Base-by-base conservation (phyloP, 2,888 invertebrate genomes). In the Amphipoea oculea region DNA sequence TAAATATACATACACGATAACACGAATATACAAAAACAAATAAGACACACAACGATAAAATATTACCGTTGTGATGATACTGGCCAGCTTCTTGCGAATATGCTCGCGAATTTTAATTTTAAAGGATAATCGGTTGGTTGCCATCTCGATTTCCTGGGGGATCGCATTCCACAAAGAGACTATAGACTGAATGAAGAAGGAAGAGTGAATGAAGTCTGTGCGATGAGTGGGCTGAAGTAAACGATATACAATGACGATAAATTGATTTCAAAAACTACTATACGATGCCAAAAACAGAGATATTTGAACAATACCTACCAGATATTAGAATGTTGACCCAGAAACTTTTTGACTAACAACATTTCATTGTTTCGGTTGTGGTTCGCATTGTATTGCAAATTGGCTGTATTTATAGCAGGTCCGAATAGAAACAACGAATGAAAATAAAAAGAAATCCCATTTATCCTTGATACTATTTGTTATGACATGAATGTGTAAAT, bases 281-380 rank as follows among this genome's bases (percentile, higher is more conserved):
- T n/a, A 45, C 60, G 14, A 9, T 40, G 40, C 14, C 71, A n/a
- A 29, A 45, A 40, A 36, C 57, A 54, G 51, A 72, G 4, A 65
- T 78, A 40, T 40, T 40, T 40, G 14, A 57, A 70, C 36, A 65
- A 20, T 60, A 70, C 60, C 11, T 66, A 62, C 11, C 12, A 48
- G 11, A 48, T 45, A 45, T 4, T 60, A 2, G 12, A 51, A 62
- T n/a, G 29, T 77, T 7, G 36, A 48, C 45, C 60, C 62, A 71
- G 78, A 69, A 71, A 71, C 54, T 66, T 66, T 83, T 66, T 51
- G 51, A 75, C 17, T 29, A 65, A 81, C 81, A 29, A 63, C 45
- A 63, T 65, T 54, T 83, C 51, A 62, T 78, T 78, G 68, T 71
- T 83, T 66, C 60, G 6, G 7, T 51, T 42, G 14, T 60, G 65